These are phyloP conservation scores for Corydoras maculifer DNA, from an alignment of 2,113 vertebrate species.

Conservation along the genomic window DNA sequence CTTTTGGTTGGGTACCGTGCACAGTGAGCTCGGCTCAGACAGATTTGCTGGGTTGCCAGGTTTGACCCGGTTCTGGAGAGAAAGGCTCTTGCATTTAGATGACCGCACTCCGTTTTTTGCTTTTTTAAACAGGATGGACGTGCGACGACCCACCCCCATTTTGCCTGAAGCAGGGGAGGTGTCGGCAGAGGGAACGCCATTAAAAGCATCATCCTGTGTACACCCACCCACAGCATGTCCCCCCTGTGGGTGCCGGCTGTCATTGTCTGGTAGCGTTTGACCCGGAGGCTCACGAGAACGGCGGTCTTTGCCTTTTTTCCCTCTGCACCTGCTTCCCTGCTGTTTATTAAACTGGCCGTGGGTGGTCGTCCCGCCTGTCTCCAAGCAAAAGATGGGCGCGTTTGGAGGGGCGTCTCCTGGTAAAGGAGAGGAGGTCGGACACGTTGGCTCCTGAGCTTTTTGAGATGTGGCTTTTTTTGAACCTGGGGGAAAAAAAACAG, in stretches of 20 bases:
- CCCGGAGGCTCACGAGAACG: conserved; percentile 1
- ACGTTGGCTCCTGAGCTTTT: conserved; percentile 83
- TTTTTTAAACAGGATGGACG: conserved; percentile 87
- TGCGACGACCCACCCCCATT: conserved; percentile 78
- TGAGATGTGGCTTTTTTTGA: conserved; percentile 70
- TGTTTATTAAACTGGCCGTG: conserved; percentile 72
- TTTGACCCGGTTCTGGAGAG: conserved; percentile 71
- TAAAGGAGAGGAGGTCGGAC: conserved; percentile 78
- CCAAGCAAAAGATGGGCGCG: conserved; percentile 79
- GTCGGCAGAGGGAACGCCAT: conserved; percentile 67
- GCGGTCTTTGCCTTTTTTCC: conserved; percentile 19
- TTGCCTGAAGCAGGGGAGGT: conserved; percentile 52
- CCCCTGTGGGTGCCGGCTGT: conserved; percentile 40
- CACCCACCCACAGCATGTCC: conserved; percentile 57
- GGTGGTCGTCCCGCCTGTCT: conserved; percentile 72
- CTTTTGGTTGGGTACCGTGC: conserved; percentile 35
- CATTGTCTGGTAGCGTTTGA: background rate
- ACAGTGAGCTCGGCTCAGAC: conserved; percentile 24
- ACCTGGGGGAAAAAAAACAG: conserved; percentile 59
- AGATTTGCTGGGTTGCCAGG: conserved; percentile 40
- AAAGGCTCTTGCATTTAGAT: conserved; percentile 63
- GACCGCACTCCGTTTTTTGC: conserved; percentile 82
- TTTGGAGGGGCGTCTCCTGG: conserved; percentile 83
- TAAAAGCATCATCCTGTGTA: conserved; percentile 58
- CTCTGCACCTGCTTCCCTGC: conserved; percentile 46